Percentiles rank a stretch among this genome's conserved stretches.
Evolutionary conservation across 2,113 vertebrate species (phyloP).

Genomic region (Crotalus horridus): DNA sequence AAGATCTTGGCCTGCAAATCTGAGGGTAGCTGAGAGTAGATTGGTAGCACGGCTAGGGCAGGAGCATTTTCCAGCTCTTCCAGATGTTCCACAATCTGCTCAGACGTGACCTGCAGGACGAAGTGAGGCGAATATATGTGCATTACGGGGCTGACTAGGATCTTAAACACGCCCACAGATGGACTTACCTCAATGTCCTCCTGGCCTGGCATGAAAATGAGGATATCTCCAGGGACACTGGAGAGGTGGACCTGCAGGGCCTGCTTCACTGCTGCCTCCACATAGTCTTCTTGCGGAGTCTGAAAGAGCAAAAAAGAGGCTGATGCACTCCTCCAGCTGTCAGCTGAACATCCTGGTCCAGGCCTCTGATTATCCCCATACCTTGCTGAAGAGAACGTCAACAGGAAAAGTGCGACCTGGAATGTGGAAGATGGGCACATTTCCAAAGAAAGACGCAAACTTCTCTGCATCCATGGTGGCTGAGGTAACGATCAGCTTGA

Average conservation of each 20-base stretch:
- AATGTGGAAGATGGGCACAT: conserved; percentile 96
- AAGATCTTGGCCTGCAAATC: conserved; percentile 99
- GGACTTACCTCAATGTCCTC: conserved; percentile 93
- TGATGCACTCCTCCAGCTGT: not conserved
- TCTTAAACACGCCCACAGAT: not conserved
- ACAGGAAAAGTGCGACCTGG: conserved; percentile 97
- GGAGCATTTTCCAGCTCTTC: conserved; percentile 94
- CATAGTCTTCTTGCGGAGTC: conserved; percentile 98
- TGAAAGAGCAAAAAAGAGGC: conserved; percentile 54
- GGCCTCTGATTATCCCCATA: conserved; percentile 42
- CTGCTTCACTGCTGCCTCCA: conserved; percentile 97
- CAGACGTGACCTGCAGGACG: conserved; percentile 86
- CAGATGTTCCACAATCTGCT: conserved; percentile 95
- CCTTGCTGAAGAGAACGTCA: conserved; percentile 97
- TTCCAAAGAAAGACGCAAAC: conserved; percentile 96
- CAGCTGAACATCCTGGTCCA: too few relatives aligned
- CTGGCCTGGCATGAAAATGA: conserved; percentile 98
- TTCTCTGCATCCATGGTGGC: conserved; percentile 99
- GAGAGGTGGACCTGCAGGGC: conserved; percentile 95
- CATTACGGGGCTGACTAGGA: not conserved
- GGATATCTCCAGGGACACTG: conserved; percentile 89
- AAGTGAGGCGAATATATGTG: not conserved
- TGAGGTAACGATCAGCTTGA: conserved; percentile 96
- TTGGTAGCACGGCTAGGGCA: conserved; percentile 91
- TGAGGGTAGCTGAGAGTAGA: conserved; percentile 96